A percentile compares a stretch with the other conserved stretches of the same genome.
Conservation (phyloP, 2,113 vertebrate genomes). For the Crypturellus undulatus region DNA sequence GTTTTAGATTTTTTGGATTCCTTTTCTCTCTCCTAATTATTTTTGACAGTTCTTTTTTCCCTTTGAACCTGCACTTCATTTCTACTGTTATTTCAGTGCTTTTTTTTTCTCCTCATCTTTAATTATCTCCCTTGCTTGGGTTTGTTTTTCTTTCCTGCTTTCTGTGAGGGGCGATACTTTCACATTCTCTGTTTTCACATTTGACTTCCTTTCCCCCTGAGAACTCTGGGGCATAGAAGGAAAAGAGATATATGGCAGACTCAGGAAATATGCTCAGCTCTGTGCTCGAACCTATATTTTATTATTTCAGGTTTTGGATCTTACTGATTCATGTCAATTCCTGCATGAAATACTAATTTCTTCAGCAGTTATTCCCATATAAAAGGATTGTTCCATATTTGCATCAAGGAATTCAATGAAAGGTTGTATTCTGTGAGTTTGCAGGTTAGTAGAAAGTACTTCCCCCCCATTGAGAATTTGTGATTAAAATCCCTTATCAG, state of each 20-base stretch:
- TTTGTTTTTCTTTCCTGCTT: conserved; percentile 10
- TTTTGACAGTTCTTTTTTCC: conserved; percentile 8
- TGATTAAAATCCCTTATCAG: background rate
- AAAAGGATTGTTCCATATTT: conserved; percentile 71
- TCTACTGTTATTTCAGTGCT: background rate
- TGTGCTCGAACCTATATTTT: background rate
- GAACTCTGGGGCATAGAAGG: background rate
- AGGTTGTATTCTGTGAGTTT: conserved; percentile 72
- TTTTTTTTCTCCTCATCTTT: background rate
- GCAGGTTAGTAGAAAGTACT: conserved; percentile 59
- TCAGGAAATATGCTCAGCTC: background rate
- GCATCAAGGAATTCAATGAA: conserved; percentile 67
- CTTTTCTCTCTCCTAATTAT: background rate
- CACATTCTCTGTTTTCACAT: background rate
- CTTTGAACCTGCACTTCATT: background rate
- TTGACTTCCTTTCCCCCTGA: background rate
- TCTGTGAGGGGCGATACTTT: background rate
- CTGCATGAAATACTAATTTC: conserved; percentile 63
- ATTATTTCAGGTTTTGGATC: conserved; percentile 69
- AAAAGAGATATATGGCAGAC: background rate
- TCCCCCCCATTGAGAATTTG: background rate
- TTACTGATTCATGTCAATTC: conserved; percentile 66
- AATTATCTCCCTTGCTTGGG: background rate
- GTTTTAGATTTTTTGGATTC: background rate
- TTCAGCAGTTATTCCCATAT: conserved; percentile 52